phyloP scores from a whole-genome alignment of 2,888 invertebrate genomes.

The Spisula subtruncata region DNA sequence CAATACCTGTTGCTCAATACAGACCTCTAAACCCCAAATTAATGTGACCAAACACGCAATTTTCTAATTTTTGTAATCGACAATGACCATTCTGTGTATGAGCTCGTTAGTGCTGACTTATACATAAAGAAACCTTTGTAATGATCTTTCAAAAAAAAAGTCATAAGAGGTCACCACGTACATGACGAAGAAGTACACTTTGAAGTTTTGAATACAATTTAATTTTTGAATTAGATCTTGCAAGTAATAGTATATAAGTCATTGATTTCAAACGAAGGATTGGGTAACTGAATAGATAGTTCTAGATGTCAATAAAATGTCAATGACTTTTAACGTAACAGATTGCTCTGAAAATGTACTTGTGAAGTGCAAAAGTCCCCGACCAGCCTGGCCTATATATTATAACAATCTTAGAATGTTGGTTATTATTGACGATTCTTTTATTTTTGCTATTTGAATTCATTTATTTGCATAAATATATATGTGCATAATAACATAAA shows the following conservation, averaged over 20 bases:
- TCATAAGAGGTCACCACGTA: constrained; percentile 31
- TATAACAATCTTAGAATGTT: too few species aligned
- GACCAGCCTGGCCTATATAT: too few species aligned
- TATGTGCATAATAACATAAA: too few species aligned
- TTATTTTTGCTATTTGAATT: too few species aligned
- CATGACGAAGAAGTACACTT: constrained; percentile 1
- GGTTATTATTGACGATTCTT: too few species aligned
- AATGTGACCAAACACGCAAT: constrained; percentile 15
- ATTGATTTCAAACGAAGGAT: constrained; percentile 15
- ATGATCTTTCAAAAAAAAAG: background rate
- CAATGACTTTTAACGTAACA: background rate
- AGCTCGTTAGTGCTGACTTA: background rate
- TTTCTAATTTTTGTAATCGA: background rate
- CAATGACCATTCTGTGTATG: constrained; percentile 2
- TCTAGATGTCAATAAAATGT: background rate
- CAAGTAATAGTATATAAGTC: constrained; percentile 18
- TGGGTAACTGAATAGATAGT: background rate
- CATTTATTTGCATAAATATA: too few species aligned
- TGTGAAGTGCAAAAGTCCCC: too few species aligned
- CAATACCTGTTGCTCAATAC: background rate
- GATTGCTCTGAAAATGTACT: too few species aligned
- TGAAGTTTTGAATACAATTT: background rate
- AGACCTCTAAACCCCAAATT: background rate
- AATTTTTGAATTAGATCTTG: constrained; percentile 28
- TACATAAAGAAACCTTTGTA: background rate